Percentiles rank a stretch among this genome's conserved stretches.
These are phyloP conservation scores for Pipa parva DNA, from an alignment of 2,113 vertebrate species.

Conservation along the genomic window DNA sequence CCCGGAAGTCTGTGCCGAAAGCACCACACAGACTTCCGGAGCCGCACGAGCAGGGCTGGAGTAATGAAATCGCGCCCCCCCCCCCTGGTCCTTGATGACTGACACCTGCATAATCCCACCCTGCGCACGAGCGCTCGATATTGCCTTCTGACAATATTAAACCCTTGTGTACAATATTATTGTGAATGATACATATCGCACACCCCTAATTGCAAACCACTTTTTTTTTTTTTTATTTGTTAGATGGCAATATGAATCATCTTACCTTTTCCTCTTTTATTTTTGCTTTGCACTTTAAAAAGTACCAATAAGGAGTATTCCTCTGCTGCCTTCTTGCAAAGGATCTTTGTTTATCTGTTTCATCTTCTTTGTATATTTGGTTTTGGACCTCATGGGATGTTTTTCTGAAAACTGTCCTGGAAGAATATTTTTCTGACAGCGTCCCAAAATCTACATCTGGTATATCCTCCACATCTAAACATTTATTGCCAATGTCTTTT, in stretches of 20 bases:
- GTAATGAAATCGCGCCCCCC: no score
- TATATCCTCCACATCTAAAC: neutral
- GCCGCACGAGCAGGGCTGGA: no score
- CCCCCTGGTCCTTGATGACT: no score
- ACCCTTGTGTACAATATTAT: no score
- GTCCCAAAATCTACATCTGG: constrained; percentile 61
- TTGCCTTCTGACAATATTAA: no score
- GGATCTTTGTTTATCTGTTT: constrained; percentile 45
- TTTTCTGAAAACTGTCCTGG: constrained; percentile 71
- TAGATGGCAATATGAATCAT: neutral
- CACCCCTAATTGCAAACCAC: no score
- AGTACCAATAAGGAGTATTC: constrained; percentile 88
- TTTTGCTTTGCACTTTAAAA: constrained; percentile 79
- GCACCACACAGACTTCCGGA: no score
- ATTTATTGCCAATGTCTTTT: neutral
- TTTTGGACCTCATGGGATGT: constrained; percentile 56
- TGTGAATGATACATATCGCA: no score
- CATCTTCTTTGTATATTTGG: constrained; percentile 45
- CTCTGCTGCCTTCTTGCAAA: constrained; percentile 46
- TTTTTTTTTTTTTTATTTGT: no score
- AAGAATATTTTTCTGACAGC: constrained; percentile 54
- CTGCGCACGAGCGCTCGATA: no score
- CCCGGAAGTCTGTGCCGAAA: no score
- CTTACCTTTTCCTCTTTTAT: constrained; percentile 80
- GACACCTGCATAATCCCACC: no score